Conservation (phyloP, 2,113 vertebrate species). For the Chitala chitala region DNA sequence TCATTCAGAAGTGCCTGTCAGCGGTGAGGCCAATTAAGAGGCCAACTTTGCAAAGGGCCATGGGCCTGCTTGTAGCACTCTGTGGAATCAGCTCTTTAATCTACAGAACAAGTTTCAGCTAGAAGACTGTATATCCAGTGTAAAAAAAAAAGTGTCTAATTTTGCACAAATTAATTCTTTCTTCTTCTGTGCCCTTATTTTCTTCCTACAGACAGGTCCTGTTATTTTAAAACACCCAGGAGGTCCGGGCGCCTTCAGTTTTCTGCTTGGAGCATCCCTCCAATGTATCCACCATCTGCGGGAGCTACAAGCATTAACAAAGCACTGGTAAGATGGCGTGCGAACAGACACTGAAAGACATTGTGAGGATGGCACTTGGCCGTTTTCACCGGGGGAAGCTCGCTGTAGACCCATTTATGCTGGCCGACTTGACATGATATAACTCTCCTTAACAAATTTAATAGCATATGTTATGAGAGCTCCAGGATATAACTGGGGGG, state of each 20-base stretch:
- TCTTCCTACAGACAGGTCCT: conserved; percentile 4
- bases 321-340: not conserved
- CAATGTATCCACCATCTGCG: too few relatives aligned
- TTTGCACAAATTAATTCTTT: not conserved
- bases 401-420: not conserved
- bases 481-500: not conserved
- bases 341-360: not conserved
- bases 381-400: not conserved
- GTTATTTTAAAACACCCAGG: not conserved
- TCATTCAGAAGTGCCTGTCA: not conserved
- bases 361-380: not conserved
- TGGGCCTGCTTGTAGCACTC: not conserved
- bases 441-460: conserved; percentile 10
- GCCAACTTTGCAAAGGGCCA: not conserved
- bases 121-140: not conserved
- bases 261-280: not conserved
- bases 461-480: conserved; percentile 5
- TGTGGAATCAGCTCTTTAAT: not conserved
- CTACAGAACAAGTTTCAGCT: not conserved
- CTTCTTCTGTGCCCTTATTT: not conserved
- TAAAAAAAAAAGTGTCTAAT: not conserved
- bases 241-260: not conserved
- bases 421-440: not conserved
- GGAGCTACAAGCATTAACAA: not conserved
- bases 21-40: not conserved